These are phyloP conservation scores for Zhuqinia jingwanae DNA, from an alignment of 2,888 invertebrate species.

Conservation along the genomic window DNA sequence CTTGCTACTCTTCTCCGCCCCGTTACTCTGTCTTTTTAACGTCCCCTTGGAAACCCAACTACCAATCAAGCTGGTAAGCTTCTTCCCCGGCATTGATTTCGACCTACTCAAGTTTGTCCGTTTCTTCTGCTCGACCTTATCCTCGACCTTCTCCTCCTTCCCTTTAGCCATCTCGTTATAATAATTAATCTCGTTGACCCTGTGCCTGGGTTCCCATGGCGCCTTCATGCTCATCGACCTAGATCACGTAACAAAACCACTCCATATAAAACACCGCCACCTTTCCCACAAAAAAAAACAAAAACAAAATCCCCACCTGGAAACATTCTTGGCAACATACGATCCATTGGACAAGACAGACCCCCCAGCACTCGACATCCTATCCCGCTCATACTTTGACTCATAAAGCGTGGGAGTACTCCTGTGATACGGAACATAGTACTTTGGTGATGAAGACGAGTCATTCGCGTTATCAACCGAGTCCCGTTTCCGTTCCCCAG, in stretches of 20 bases:
- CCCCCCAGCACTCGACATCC: constrained; percentile 26
- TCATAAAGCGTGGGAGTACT: constrained; percentile 50
- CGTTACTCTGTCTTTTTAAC: not conserved
- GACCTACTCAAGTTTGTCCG: constrained; percentile 9
- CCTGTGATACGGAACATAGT: constrained; percentile 45
- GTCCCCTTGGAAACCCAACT: constrained; percentile 25
- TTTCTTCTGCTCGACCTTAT: not conserved
- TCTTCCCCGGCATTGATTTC: constrained; percentile 55
- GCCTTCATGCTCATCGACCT: constrained; percentile 75
- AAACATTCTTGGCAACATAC: constrained; percentile 31
- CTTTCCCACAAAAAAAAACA: too few relatives aligned
- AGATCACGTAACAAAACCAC: too few relatives aligned
- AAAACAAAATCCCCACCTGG: too few relatives aligned
- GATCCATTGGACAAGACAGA: constrained; percentile 23
- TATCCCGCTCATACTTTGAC: constrained; percentile 18
- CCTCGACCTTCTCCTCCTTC: too few relatives aligned
- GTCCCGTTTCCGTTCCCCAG: not conserved
- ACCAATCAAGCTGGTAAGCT: constrained; percentile 39
- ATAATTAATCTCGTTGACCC: constrained; percentile 30
- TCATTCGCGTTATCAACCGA: constrained; percentile 6
- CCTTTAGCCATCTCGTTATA: not conserved
- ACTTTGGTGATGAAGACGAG: constrained; percentile 30
- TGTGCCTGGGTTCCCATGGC: constrained; percentile 75
- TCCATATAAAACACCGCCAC: too few relatives aligned
- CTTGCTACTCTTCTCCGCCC: not conserved